Evolutionary conservation across 2,113 vertebrate genomes (phyloP), one percentile per base, ranked within the genome.

Genomic region (Neolamprologus ventralis): DNA sequence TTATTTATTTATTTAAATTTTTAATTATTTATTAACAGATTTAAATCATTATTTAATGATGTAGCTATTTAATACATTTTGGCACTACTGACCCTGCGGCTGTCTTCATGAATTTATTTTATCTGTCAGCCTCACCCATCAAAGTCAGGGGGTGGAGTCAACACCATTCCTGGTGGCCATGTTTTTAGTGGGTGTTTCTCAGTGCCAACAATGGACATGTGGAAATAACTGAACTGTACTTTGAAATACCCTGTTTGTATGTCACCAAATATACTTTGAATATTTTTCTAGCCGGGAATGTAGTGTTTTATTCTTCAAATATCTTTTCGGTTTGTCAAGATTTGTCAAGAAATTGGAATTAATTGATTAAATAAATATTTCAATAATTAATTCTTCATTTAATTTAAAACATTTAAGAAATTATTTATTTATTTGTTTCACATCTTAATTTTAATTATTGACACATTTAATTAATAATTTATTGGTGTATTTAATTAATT

Each of bases 1-100:
- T 28, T 57, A 28, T 28, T 58, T 16, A 8, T 58, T 58, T 1
- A 58, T 58, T 58, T 28, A 9, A 1, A 58, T 0, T 16, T 28
- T 4, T 3, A 28, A 28, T 28, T 58, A 28, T 28, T 58, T 58
- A 28, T 58, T 58, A 31, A 10, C 26, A 60, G 14, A 60, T 31
- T 6, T 10, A 31, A 31, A 1, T 31, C 3, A 3, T 60, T 31
- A 31, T 60, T 58, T 31, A 58, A 9, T 58, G 55, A 6, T 58
- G 55, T 58, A 58, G 0, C 26, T 1, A 55, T 26, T 26, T 13
- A 26, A 55, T 55, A 26, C 1, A 55, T 55, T 26, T 55, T 26
- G 2, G 12, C 54, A 55, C 12, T 55, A 55, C 0, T 28, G 23
- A 58, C 55, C 1, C 55, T 58, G 55, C 23, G 1, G 23, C 23